Percentiles rank a stretch among this genome's conserved stretches.
phyloP scores from a whole-genome alignment of 2,888 invertebrate genomes.

The Litoditis marina region DNA sequence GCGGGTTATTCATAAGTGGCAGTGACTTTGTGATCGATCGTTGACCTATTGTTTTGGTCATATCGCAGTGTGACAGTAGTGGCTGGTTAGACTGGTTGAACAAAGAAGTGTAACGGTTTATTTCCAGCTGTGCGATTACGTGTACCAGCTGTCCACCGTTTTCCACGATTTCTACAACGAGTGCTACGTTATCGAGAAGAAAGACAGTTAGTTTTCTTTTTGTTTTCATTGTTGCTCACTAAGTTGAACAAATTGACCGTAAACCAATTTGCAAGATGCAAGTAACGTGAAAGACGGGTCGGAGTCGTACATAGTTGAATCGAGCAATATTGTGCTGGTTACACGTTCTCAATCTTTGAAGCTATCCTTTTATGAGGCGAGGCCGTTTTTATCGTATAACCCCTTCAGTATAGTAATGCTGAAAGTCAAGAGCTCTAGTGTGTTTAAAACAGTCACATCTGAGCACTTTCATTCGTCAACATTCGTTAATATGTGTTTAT shows the following conservation, averaged over 20 bases:
- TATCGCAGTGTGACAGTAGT: too few relatives aligned
- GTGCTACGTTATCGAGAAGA: slow-evolving; percentile 94
- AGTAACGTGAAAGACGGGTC: background rate
- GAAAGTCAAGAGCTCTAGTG: too few relatives aligned
- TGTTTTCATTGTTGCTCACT: background rate
- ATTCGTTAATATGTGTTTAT: slow-evolving; percentile 2
- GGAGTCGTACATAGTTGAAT: background rate
- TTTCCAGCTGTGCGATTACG: slow-evolving; percentile 78
- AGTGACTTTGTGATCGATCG: too few relatives aligned
- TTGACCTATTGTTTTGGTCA: too few relatives aligned
- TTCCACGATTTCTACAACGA: slow-evolving; percentile 96
- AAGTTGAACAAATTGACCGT: background rate
- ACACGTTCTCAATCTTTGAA: too few relatives aligned
- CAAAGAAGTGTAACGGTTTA: background rate
- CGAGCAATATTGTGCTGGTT: too few relatives aligned
- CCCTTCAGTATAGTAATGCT: too few relatives aligned
- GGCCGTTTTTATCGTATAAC: slow-evolving; percentile 5
- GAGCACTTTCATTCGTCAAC: slow-evolving; percentile 1
- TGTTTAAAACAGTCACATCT: too few relatives aligned
- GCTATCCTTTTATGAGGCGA: too few relatives aligned
- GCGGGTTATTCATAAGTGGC: too few relatives aligned
- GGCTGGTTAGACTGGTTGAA: background rate
- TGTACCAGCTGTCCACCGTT: slow-evolving; percentile 86
- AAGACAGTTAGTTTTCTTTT: slow-evolving; percentile 63
- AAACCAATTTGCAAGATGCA: slow-evolving; percentile 3